Evolutionary conservation across 1,140 invertebrate species (phyloP).

Genomic region (Xylocopa sonorina): DNA sequence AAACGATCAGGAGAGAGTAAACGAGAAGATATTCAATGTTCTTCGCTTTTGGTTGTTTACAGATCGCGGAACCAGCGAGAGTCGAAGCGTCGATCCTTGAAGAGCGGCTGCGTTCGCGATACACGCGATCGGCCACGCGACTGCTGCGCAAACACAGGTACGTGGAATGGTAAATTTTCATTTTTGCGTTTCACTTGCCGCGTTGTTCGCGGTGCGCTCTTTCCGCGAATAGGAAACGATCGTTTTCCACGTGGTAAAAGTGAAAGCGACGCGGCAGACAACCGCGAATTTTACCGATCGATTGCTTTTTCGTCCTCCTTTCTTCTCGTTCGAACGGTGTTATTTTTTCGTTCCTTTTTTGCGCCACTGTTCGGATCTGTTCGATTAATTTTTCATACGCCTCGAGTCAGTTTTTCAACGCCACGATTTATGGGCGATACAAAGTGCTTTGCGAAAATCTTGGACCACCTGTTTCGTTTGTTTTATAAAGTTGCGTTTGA

Average conservation of each 20-base stretch:
- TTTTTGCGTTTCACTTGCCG: neutral
- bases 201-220: too few species aligned
- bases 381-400: too few species aligned
- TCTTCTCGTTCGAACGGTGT: neutral
- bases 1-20: too few species aligned
- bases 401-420: too few species aligned
- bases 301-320: neutral
- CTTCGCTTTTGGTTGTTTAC: too few species aligned
- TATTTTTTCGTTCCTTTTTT: neutral
- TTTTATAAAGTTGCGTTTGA: too few species aligned
- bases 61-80: neutral
- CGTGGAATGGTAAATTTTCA: neutral
- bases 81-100: conserved; percentile 26
- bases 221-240: neutral
- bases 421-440: too few species aligned
- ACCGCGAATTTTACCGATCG: conserved; percentile 21
- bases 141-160: conserved; percentile 14
- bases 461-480: too few species aligned
- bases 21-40: too few species aligned
- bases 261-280: conserved; percentile 24
- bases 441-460: too few species aligned
- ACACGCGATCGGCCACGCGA: neutral
- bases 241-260: conserved; percentile 27
- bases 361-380: neutral
- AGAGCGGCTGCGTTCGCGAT: neutral